Evolutionary conservation across 2,888 invertebrate genomes (phyloP), one percentile per base, ranked within the genome.

Genomic region (Oasisia sp.): DNA sequence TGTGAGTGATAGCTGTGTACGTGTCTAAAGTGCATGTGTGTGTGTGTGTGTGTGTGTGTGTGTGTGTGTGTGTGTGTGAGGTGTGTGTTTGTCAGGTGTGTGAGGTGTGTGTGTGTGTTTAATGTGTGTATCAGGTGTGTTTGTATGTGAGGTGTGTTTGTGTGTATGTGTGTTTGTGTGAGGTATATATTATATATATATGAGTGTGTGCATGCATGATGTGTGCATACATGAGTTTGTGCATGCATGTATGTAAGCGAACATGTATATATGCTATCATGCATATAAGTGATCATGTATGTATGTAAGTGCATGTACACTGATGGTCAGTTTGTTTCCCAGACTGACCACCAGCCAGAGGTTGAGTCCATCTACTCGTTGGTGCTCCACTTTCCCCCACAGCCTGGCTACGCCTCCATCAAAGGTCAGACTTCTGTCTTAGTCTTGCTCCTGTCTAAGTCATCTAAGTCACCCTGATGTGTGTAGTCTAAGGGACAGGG

Each of bases 1-100:
- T 92, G 56, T 92, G 32, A 92, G 32, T 93, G n/a, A n/a, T n/a
- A n/a, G n/a, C n/a, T n/a, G n/a, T n/a, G n/a, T n/a, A n/a, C n/a
- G n/a, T n/a, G n/a, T n/a, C n/a, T n/a, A n/a, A 32, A 92, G 50
- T 93, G 32, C 91, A 74, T 92, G 58, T 93, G 91, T 93, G 32
- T 91, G 44, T 93, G 50, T 91, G 32, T 93, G 89, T 93, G 38
- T 91, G 74, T 93, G 91, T 93, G 32, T 50, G 38, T 91, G 90
- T 91, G 58, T 91, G 91, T 89, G 58, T 19, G 45, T 44, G 89
- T 32, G 8, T 93, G 9, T 50, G 38, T 58, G n/a, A 8, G 50
- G 7, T 50, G 50, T 50, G 50, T 50, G 50, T 11, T 2, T 50
- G 7, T 38, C 2, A 38, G 38, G 38, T 11, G 45, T 45, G 45